These are phyloP conservation scores for Anolis apletophallus DNA, from an alignment of 2,797 vertebrate species.

Conservation along the genomic window DNA sequence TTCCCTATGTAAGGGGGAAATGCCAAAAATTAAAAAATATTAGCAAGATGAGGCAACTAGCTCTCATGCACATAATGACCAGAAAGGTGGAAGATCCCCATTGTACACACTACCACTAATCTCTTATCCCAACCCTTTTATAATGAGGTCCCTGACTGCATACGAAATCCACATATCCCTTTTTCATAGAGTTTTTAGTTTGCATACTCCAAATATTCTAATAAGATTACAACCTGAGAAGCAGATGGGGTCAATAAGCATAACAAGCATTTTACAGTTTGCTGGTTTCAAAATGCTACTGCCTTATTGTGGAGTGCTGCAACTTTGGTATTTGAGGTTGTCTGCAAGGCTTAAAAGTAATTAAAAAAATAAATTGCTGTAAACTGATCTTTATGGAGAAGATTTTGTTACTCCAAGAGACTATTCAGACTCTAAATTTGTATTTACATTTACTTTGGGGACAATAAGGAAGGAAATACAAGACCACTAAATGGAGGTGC, in stretches of 20 bases:
- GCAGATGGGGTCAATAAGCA: neutral
- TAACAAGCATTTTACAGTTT: neutral
- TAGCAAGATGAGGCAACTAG: neutral
- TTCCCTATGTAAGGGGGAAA: conserved; percentile 83
- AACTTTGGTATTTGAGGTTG: neutral
- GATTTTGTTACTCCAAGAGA: neutral
- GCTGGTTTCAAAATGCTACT: neutral
- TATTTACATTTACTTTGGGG: conserved; percentile 3
- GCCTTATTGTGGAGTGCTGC: neutral
- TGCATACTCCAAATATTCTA: neutral
- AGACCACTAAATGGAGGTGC: neutral
- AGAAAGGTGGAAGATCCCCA: neutral
- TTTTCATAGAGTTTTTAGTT: neutral
- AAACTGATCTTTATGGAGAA: neutral
- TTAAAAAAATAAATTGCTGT: neutral
- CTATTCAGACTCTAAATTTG: conserved; percentile 2
- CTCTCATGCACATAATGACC: neutral
- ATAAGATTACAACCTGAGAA: neutral
- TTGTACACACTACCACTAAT: neutral
- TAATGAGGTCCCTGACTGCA: neutral
- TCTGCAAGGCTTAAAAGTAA: neutral
- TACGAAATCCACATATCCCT: neutral
- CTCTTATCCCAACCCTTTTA: neutral
- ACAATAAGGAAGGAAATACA: neutral
- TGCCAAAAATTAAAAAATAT: neutral